Evolutionary conservation across 2,888 invertebrate genomes (phyloP).

Genomic region (Petrophora chlorosata): DNA sequence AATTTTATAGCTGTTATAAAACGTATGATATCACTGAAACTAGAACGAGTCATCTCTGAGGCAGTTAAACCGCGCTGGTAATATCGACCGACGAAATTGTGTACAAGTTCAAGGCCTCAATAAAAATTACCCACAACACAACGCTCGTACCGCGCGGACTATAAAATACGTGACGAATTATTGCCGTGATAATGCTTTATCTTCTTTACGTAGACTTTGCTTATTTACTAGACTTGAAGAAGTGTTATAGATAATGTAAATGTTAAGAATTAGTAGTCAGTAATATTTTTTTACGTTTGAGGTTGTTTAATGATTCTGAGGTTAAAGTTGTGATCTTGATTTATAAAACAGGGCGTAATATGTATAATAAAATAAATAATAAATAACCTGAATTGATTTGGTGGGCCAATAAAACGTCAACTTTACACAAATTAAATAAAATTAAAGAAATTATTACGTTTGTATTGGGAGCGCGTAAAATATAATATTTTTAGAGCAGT

Average conservation of each 20-base stretch:
- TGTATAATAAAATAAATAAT: neutral
- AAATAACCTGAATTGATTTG: too few relatives aligned
- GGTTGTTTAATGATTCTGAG: too few relatives aligned
- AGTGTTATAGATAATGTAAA: neutral
- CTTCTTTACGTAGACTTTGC: constrained; percentile 9
- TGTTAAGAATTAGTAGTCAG: too few relatives aligned
- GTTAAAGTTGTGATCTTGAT: too few relatives aligned
- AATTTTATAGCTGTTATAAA: neutral
- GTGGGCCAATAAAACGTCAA: too few relatives aligned
- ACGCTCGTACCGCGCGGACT: constrained; percentile 51
- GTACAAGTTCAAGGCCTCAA: constrained; percentile 79
- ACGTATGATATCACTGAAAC: constrained; percentile 61
- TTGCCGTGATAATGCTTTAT: constrained; percentile 20
- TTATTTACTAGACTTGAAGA: neutral
- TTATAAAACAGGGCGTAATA: too few relatives aligned
- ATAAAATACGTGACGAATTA: constrained; percentile 58
- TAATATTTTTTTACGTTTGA: too few relatives aligned
- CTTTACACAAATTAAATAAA: neutral
- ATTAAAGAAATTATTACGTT: neutral
- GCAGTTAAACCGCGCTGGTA: constrained; percentile 55
- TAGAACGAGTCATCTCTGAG: constrained; percentile 52
- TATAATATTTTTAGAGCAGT: constrained; percentile 5
- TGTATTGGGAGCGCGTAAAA: neutral
- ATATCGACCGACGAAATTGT: constrained; percentile 79
- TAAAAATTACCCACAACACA: constrained; percentile 72